Percentiles rank a stretch among this genome's conserved stretches.
Evolutionary conservation across 2,888 invertebrate species (phyloP).

Genomic region (Spicauda simplicius): DNA sequence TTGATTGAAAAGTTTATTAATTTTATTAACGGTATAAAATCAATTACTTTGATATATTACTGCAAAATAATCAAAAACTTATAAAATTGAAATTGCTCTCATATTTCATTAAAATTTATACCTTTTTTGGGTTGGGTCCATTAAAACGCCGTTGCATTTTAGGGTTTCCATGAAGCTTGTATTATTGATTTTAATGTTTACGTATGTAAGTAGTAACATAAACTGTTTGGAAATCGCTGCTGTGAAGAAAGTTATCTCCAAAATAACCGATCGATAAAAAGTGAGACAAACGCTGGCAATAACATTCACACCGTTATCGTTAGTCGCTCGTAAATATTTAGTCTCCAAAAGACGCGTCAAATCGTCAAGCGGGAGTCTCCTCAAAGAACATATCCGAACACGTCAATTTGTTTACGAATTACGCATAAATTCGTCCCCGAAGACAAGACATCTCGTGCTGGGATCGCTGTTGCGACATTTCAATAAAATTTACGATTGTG

Average conservation of each 20-base stretch:
- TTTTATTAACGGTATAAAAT: conserved; percentile 6
- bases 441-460: conserved; percentile 82
- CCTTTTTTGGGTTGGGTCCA: background rate
- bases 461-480: conserved; percentile 83
- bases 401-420: conserved; percentile 85
- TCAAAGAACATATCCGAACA: conserved; percentile 72
- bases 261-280: conserved; percentile 26
- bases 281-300: conserved; percentile 30
- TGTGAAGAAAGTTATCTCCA: background rate
- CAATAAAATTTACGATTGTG: conserved; percentile 85
- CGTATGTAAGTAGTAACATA: background rate
- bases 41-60: conserved; percentile 6
- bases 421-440: conserved; percentile 83
- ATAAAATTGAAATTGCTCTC: conserved; percentile 16
- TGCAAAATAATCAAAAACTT: conserved; percentile 3
- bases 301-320: conserved; percentile 35
- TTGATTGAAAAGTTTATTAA: too few species aligned
- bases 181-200: background rate
- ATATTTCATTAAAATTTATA: conserved; percentile 21
- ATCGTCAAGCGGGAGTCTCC: conserved; percentile 69
- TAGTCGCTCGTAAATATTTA: conserved; percentile 48
- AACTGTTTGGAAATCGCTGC: background rate
- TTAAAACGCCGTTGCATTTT: background rate
- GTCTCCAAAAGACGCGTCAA: conserved; percentile 70
- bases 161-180: background rate